Evolutionary conservation across 2,113 vertebrate genomes (phyloP), one percentile per base, ranked within the genome.

Genomic region (Melospiza melodia): DNA sequence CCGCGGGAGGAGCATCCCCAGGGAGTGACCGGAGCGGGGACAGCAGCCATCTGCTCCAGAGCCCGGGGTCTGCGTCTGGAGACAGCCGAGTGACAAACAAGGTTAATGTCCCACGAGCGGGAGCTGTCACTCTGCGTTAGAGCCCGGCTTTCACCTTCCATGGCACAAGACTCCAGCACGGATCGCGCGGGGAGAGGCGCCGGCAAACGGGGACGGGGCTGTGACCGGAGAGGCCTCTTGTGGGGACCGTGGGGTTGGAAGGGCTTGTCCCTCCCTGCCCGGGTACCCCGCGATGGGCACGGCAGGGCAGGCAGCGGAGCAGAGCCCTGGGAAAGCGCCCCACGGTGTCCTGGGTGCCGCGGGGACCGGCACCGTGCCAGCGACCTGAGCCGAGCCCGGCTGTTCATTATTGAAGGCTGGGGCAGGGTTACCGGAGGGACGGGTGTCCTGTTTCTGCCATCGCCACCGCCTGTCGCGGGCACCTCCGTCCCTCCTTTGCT

Each of bases 391-490:
- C 13, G 69, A 73, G 65, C 41, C 41, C 22, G 11, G 48, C 17
- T 31, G 76, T 90, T 96, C 88, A 77, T 97, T 95, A 93, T 44
- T 68, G 84, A 77, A 77, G 79, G 79, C 44, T 6, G 52, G 37
- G 95, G 73, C 93, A 65, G 76, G 16, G 91, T 97, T 95, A 97
- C 96, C n/a, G 5, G 43, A 11, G 62, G 80, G 18, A 57, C 48
- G 1, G 5, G 90, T 69, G 21, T 97, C 73, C 33, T 25, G 72
- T 97, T 97, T 90, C 96, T 25, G 74, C 54, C 12, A 67, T 66
- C 19, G 2, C 25, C 58, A 54, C 6, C 3, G 20, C 13, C 59
- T 48, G 51, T 28, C 9, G 3, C 2, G 1, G 72, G 25, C 9
- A 6, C 55, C 63, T 23, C 54, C 3, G 1, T 28, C 79, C 72